Evolutionary conservation across 2,113 vertebrate genomes (phyloP).

Genomic region (Columba janthina): DNA sequence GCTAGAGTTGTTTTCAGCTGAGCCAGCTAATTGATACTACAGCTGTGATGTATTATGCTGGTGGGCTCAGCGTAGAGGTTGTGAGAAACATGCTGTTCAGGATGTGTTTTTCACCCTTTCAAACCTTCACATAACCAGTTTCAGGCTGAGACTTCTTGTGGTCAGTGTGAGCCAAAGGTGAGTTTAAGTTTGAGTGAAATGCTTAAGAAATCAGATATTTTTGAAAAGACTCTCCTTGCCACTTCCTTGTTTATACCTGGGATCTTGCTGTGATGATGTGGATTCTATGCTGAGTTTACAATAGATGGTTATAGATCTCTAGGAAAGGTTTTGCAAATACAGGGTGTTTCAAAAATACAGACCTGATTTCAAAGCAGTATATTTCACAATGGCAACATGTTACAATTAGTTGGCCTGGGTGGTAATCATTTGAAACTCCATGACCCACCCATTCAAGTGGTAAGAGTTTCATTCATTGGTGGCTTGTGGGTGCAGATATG

Average conservation of each 20-base stretch:
- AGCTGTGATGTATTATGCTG: neutral
- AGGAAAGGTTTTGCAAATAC: neutral
- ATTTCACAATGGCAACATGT: too few species aligned
- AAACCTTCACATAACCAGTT: neutral
- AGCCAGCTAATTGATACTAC: neutral
- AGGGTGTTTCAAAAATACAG: too few species aligned
- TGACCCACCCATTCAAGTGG: too few species aligned
- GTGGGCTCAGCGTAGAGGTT: neutral
- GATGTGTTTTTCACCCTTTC: neutral
- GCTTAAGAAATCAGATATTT: neutral
- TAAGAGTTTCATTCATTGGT: too few species aligned
- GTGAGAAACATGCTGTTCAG: neutral
- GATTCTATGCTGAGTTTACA: neutral
- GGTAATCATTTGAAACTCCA: too few species aligned
- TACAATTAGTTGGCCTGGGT: too few species aligned
- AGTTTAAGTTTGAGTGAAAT: neutral
- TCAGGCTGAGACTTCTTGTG: neutral
- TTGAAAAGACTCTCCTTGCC: neutral
- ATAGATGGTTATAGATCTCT: neutral
- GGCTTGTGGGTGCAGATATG: too few species aligned
- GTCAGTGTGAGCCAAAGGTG: neutral
- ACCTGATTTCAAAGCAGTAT: too few species aligned
- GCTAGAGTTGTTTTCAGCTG: neutral
- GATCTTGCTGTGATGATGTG: neutral
- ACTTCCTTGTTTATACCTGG: neutral